A percentile compares a stretch with the other conserved stretches of the same genome.
Evolutionary conservation across 1,140 invertebrate species (phyloP).

Genomic region (Physella acuta): DNA sequence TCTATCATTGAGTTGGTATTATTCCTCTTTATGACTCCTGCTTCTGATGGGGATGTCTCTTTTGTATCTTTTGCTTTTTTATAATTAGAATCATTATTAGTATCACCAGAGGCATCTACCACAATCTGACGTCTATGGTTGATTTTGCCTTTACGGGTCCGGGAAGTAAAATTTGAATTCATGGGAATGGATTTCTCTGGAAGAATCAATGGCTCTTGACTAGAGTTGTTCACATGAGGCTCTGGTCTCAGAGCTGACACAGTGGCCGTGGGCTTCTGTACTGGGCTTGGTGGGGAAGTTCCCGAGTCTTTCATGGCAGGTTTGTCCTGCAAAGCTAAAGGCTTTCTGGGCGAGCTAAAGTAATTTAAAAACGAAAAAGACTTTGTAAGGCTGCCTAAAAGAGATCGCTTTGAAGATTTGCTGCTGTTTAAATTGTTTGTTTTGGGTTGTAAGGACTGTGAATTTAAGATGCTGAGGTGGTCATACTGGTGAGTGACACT

Average conservation of each 20-base stretch:
- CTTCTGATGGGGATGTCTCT: not conserved
- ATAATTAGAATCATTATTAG: not conserved
- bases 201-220: not conserved
- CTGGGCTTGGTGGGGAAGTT: constrained; percentile 19
- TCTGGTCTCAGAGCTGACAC: constrained; percentile 18
- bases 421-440: constrained; percentile 4
- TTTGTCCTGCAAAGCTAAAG: constrained; percentile 10
- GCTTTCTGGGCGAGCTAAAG: constrained; percentile 15
- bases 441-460: not conserved
- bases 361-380: constrained; percentile 29
- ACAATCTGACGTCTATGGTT: constrained; percentile 17
- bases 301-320: constrained; percentile 20
- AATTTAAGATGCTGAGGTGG: constrained; percentile 9
- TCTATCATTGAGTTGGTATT: constrained; percentile 9
- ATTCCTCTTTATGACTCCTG: not conserved
- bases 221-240: not conserved
- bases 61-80: constrained; percentile 11
- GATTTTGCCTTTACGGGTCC: constrained; percentile 9
- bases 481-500: not conserved
- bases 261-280: constrained; percentile 20
- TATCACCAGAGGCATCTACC: constrained; percentile 16
- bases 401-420: constrained; percentile 17
- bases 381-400: constrained; percentile 33
- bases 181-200: constrained; percentile 11
- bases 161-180: not conserved